Percentiles rank a stretch among this genome's conserved stretches.
Conservation (phyloP, 2,888 invertebrate genomes). For the Drosophila melanosoma region DNA sequence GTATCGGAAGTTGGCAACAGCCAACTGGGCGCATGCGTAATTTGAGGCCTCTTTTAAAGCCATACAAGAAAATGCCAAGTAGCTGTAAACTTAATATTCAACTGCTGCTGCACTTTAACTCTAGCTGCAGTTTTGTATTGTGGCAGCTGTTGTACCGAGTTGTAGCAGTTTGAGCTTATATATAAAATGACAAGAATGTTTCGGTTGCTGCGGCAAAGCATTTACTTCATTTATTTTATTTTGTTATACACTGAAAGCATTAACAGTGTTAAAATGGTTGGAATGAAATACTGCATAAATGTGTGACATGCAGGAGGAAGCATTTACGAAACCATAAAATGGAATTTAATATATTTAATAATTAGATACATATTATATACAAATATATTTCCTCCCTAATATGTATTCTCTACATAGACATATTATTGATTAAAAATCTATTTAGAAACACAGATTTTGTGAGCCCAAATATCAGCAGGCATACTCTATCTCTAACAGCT, state of each 20-base stretch:
- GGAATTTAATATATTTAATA: not conserved
- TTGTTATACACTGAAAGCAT: not conserved
- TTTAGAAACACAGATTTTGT: not conserved
- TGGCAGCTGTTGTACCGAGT: not conserved
- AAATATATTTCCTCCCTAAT: not conserved
- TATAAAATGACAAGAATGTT: constrained; percentile 32
- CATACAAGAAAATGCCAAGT: constrained; percentile 4
- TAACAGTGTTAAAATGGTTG: not conserved
- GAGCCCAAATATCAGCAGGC: not conserved
- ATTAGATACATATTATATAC: not conserved
- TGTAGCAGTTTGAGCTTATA: not conserved
- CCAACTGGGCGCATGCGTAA: constrained; percentile 72
- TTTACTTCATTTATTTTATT: constrained; percentile 11
- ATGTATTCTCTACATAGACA: not conserved
- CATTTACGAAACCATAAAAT: not conserved
- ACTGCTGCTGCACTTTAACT: not conserved
- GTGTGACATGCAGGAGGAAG: not conserved
- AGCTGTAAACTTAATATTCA: not conserved
- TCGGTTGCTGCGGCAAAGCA: constrained; percentile 4
- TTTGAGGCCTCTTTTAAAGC: constrained; percentile 30
- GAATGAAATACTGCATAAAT: not conserved
- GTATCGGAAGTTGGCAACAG: constrained; percentile 66
- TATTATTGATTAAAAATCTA: not conserved
- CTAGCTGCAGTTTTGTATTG: not conserved
- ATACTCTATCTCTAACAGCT: not conserved